These are phyloP conservation scores for Lycodopsis pacificus DNA, from an alignment of 2,797 vertebrate genomes.

Conservation along the genomic window DNA sequence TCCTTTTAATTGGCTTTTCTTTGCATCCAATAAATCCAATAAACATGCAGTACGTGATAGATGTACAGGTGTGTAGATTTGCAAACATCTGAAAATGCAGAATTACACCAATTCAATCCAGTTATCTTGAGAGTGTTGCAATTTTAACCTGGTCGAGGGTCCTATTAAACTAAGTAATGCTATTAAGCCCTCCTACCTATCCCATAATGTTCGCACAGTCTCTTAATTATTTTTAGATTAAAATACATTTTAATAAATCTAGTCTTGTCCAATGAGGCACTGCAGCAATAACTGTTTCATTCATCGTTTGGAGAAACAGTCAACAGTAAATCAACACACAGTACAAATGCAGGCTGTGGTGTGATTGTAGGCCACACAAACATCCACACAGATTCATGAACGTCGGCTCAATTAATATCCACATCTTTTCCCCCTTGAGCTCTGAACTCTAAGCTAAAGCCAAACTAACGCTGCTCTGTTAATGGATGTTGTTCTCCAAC, in stretches of 20 bases:
- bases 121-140: neutral
- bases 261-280: neutral
- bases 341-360: neutral
- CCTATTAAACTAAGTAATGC: neutral
- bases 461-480: slow-evolving; percentile 40
- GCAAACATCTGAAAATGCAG: no score
- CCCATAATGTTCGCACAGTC: neutral
- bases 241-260: neutral
- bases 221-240: neutral
- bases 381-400: neutral
- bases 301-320: neutral
- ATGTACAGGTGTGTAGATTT: neutral
- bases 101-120: no score
- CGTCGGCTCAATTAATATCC: slow-evolving; percentile 41
- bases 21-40: neutral
- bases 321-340: neutral
- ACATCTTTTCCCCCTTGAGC: slow-evolving; percentile 17
- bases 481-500: slow-evolving; percentile 66
- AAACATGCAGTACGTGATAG: neutral
- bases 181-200: neutral
- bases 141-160: neutral
- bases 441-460: slow-evolving; percentile 32
- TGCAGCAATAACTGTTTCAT: neutral
- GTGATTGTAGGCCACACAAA: slow-evolving; percentile 6
- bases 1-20: slow-evolving; percentile 5